Conservation (phyloP, 1,140 invertebrate genomes). For the Aplysia californica region DNA sequence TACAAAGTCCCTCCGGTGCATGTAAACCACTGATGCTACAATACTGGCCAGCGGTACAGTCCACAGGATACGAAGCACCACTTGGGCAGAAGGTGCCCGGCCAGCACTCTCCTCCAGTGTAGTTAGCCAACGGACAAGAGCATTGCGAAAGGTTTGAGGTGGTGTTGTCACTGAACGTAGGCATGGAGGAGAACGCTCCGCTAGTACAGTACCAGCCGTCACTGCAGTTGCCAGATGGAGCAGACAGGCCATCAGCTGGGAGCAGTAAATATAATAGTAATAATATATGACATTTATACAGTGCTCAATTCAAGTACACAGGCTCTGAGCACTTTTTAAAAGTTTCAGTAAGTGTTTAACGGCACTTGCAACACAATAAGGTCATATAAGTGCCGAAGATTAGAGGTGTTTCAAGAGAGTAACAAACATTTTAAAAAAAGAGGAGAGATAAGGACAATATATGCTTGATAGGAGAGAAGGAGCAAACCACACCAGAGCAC, state of each 20-base stretch:
- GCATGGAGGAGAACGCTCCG: slow-evolving; percentile 49
- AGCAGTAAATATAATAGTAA: no score
- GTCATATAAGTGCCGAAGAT: no score
- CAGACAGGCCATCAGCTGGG: slow-evolving; percentile 55
- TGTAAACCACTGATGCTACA: slow-evolving; percentile 53
- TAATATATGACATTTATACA: no score
- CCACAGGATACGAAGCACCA: slow-evolving; percentile 51
- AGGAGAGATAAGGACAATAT: no score
- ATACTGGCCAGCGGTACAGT: slow-evolving; percentile 54
- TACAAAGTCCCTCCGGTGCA: slow-evolving; percentile 53
- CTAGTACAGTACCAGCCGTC: slow-evolving; percentile 64
- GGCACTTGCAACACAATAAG: no score
- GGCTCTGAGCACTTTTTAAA: no score
- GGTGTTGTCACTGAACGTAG: slow-evolving; percentile 40
- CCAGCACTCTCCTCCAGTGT: slow-evolving; percentile 62
- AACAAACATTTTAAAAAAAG: no score
- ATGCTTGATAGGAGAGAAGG: no score
- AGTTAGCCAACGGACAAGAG: slow-evolving; percentile 56
- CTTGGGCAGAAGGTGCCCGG: slow-evolving; percentile 61
- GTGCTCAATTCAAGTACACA: no score
- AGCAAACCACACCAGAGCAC: no score
- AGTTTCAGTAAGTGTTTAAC: no score
- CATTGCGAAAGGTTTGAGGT: slow-evolving; percentile 48
- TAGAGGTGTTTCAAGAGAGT: no score
- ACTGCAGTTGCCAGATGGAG: slow-evolving; percentile 55